Base-by-base conservation (phyloP, 2,888 invertebrate species). In the Zelleria hepariella region DNA sequence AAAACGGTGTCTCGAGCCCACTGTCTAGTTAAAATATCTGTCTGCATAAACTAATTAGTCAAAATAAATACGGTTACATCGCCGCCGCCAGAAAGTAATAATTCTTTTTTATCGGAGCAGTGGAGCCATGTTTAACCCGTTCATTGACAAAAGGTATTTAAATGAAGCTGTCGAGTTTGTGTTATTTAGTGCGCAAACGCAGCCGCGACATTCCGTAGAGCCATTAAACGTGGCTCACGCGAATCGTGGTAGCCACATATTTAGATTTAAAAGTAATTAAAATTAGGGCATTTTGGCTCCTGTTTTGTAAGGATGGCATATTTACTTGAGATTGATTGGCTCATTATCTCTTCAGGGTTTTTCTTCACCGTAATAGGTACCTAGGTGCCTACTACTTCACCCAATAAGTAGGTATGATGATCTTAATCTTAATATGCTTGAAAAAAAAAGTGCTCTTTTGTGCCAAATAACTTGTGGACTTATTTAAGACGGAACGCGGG, bases 91-190 rank as follows among this genome's bases (percentile, higher is more conserved):
- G 32, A 15, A 10, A 15, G 32, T 42, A 42, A 42, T 88, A 86
- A 82, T 71, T 88, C 87, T 88, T 86, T 86, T 88, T 86, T 86
- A 86, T 86, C 75, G 2, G 78, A 75, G 68, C 66, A 69, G 68
- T 68, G 67, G 70, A 71, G 76, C 73, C 80, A 74, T 78, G 77
- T 78, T 82, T 80, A 88, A 87, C 88, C 87, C 88, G 84, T 86
- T 85, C 83, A 83, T 85, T 86, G 88, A 87, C 88, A 88, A 88
- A 88, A 88, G 88, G 86, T 85, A 88, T 88, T 88, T 87, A 87
- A 88, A 88, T 88, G 75, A 86, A 88, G 80, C 86, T 88, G 88
- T 87, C 88, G 73, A 65, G 74, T 73, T 74, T 75, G 72, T 77
- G 67, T 86, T 86, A 87, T 88, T 87, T 86, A 87, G 80, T 84